These are phyloP conservation scores for Eupsittula cactorum DNA, from an alignment of 2,113 vertebrate species.

Conservation along the genomic window DNA sequence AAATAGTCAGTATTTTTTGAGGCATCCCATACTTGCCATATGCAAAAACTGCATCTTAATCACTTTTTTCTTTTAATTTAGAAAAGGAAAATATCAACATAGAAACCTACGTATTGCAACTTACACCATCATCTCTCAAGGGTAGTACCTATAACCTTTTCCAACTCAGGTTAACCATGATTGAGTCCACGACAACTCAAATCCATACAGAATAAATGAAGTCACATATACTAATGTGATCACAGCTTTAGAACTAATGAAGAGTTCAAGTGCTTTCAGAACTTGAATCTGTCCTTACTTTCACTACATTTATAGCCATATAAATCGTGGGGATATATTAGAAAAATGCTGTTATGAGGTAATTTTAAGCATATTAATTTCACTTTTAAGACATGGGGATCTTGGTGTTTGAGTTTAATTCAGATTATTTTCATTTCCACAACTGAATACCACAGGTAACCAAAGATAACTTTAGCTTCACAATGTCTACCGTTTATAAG, in stretches of 20 bases:
- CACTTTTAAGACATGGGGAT: not conserved
- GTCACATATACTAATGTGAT: not conserved
- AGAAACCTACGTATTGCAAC: not conserved
- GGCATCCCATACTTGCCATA: not conserved
- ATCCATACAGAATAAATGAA: constrained; percentile 34
- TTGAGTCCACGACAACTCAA: constrained; percentile 25
- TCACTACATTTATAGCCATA: not conserved
- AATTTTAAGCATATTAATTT: constrained; percentile 32
- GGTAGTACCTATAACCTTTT: not conserved
- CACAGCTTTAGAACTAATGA: constrained; percentile 11
- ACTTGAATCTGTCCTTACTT: constrained; percentile 2
- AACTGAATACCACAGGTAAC: not conserved
- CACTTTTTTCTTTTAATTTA: not conserved
- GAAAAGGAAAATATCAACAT: not conserved
- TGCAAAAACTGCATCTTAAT: not conserved
- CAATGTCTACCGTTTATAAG: not conserved
- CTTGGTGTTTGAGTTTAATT: constrained; percentile 47
- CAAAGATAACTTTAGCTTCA: constrained; percentile 3
- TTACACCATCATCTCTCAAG: not conserved
- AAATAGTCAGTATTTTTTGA: not conserved
- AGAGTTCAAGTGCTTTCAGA: constrained; percentile 20
- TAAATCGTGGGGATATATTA: constrained; percentile 19
- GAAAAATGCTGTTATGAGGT: constrained; percentile 10
- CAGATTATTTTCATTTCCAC: constrained; percentile 27
- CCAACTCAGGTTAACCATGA: not conserved